Conservation (phyloP, 2,888 invertebrate species). For the Emmelina monodactyla region DNA sequence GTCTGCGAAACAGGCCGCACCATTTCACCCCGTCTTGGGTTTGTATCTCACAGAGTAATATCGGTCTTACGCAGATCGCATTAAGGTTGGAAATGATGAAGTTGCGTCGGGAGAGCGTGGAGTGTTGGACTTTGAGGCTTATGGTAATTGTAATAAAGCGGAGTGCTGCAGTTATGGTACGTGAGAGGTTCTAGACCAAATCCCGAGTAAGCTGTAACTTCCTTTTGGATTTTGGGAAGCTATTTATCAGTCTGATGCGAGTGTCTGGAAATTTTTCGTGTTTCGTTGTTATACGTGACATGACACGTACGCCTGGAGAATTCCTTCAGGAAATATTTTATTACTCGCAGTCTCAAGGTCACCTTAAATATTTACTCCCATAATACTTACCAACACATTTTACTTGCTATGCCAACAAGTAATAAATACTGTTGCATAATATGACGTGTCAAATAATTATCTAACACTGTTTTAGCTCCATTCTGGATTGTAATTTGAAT, state of each 20-base stretch:
- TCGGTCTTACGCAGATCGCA: conserved; percentile 55
- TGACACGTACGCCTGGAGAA: conserved; percentile 48
- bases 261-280: conserved; percentile 67
- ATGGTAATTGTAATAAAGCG: conserved; percentile 68
- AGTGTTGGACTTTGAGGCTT: conserved; percentile 67
- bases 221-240: conserved; percentile 69
- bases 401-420: too few species aligned
- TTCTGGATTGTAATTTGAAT: too few species aligned
- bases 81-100: conserved; percentile 64
- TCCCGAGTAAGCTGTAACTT: conserved; percentile 69
- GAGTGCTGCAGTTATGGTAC: conserved; percentile 67
- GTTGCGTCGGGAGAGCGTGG: conserved; percentile 41
- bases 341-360: conserved; percentile 37
- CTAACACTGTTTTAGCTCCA: too few species aligned
- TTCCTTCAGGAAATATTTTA: conserved; percentile 30
- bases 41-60: conserved; percentile 63
- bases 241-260: conserved; percentile 68
- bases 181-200: conserved; percentile 68
- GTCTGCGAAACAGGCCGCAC: conserved; percentile 26
- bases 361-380: conserved; percentile 2
- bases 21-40: conserved; percentile 43
- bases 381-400: too few species aligned
- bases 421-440: too few species aligned
- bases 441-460: too few species aligned
- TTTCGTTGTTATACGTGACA: conserved; percentile 62